phyloP scores from a whole-genome alignment of 2,113 vertebrate genomes.

The Cariama cristata region DNA sequence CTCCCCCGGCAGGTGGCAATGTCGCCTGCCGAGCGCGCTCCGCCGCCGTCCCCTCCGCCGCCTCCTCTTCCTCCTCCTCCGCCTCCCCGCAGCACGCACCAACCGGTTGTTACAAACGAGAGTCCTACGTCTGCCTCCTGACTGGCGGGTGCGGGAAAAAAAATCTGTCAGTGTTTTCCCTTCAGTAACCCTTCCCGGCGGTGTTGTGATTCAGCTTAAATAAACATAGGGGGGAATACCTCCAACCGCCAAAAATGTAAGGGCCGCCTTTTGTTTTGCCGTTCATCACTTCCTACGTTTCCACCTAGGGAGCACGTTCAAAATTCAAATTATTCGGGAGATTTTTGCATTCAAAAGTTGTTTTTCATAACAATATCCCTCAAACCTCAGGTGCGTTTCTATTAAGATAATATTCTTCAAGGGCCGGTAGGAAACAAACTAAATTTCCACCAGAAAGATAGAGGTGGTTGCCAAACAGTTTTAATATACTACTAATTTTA shows the following conservation, averaged over 20 bases:
- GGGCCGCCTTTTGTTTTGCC: too few species aligned
- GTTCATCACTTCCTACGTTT: too few species aligned
- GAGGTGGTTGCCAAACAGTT: neutral
- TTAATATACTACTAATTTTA: neutral
- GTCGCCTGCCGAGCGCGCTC: conserved; percentile 34
- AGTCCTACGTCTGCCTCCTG: neutral
- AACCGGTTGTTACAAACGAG: neutral
- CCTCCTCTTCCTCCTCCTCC: neutral
- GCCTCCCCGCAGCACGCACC: neutral
- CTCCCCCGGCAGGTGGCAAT: conserved; percentile 76
- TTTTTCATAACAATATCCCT: neutral
- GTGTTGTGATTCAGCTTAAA: too few species aligned
- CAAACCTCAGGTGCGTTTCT: neutral
- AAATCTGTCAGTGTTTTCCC: neutral
- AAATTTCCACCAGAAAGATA: neutral
- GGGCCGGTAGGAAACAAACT: neutral
- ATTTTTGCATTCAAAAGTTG: neutral
- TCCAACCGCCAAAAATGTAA: too few species aligned
- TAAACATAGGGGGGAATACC: too few species aligned
- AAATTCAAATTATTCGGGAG: neutral
- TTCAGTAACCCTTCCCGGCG: too few species aligned
- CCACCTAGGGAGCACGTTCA: neutral
- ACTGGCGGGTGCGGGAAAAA: too few species aligned
- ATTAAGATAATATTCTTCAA: neutral
- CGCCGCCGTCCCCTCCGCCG: neutral